Conservation (phyloP, 2,113 vertebrate genomes). For the Passer domesticus region DNA sequence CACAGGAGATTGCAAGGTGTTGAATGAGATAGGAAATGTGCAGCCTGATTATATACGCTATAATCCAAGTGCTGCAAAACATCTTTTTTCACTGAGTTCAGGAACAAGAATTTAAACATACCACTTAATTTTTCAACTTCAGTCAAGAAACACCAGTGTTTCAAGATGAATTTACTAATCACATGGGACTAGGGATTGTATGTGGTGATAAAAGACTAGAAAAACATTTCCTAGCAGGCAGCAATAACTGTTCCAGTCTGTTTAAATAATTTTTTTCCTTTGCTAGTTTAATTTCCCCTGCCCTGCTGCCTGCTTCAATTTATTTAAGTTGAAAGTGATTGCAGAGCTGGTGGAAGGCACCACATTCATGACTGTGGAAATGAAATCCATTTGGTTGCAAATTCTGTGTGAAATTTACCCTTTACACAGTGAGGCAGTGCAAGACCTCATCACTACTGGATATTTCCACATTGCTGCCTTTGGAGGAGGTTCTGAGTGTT, state of each 20-base stretch:
- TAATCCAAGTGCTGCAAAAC: constrained; percentile 54
- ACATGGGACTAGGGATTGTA: constrained; percentile 48
- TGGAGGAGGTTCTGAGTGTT: not conserved
- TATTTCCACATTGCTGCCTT: not conserved
- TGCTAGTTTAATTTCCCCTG: constrained; percentile 44
- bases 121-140: constrained; percentile 68
- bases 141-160: constrained; percentile 57
- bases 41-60: constrained; percentile 55
- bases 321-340: constrained; percentile 20
- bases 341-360: not conserved
- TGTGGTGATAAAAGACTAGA: constrained; percentile 54
- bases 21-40: constrained; percentile 62
- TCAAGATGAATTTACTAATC: constrained; percentile 72
- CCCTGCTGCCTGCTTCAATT: not conserved
- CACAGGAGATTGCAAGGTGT: constrained; percentile 67
- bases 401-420: not conserved
- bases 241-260: constrained; percentile 30
- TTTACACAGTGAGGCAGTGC: not conserved
- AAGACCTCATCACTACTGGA: not conserved
- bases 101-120: constrained; percentile 53
- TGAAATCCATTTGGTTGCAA: not conserved
- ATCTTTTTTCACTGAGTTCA: constrained; percentile 56
- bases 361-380: not conserved
- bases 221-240: constrained; percentile 50
- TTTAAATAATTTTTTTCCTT: not conserved